Evolutionary conservation across 1,140 invertebrate genomes (phyloP), one percentile per base, ranked within the genome.

Genomic region (Popillia japonica): DNA sequence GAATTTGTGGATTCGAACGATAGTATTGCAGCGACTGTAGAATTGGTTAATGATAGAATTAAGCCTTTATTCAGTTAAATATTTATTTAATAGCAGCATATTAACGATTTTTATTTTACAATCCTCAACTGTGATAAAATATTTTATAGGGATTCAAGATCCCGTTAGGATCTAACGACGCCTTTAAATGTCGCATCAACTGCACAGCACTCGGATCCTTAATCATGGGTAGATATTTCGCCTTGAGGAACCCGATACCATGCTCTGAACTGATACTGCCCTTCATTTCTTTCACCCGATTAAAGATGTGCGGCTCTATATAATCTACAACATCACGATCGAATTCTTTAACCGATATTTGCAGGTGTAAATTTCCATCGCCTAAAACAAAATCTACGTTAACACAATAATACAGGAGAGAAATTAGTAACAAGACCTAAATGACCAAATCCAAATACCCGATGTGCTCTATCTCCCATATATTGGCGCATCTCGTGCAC

Each of bases 121-220:
- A n/a, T n/a, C n/a, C n/a, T n/a, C n/a, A n/a, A 11, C 17, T 22
- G 22, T 23, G 20, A 22, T 64, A 20, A 64, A 64, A 86, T 11
- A 96, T 92, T 90, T 99, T 99, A 83, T 99, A 99, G 0, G 98
- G 98, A 88, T 99, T 99, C 0, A 99, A 89, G 82, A 99, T 99
- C 40, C 91, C 90, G 76, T 96, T 96, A 0, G 98, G 97, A 88
- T 99, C 98, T 88, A 99, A 91, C 0, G 95, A 81, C 59, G 87
- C 87, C 85, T 99, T 99, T 10, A 99, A 85, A 44, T 93, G 86
- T 22, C 90, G 90, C 97, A 99, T 99, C 0, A 96, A 86, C 6
- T 89, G 81, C 10, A 99, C 90, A 2, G 94, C 92, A 34, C 91
- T 89, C 8, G 88, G 68, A 40, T 92, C 90, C 88, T 98, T 98